Percentiles rank a stretch among this genome's conserved stretches.
phyloP scores from a whole-genome alignment of 2,888 invertebrate species.

The Cantharis flavilabris region DNA sequence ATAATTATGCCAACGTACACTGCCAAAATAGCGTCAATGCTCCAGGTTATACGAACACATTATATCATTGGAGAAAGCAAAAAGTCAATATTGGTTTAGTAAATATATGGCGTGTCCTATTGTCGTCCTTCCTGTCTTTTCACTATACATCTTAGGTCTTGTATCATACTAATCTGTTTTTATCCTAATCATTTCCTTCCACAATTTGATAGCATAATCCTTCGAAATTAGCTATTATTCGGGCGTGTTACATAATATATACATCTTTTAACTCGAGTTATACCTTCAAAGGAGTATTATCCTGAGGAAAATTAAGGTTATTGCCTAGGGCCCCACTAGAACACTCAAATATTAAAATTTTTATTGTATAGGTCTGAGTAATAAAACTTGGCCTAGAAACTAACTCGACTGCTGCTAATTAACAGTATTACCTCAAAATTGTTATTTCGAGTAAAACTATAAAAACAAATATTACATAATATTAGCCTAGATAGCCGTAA shows the following conservation, averaged over 20 bases:
- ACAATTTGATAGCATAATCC: conserved; percentile 4
- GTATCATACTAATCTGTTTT: conserved; percentile 7
- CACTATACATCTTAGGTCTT: conserved; percentile 13
- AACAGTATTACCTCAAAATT: too few relatives aligned
- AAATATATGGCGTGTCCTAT: conserved; percentile 19
- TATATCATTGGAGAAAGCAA: conserved; percentile 29
- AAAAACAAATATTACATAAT: too few relatives aligned
- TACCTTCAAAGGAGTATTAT: not conserved
- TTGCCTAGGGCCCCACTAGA: too few relatives aligned
- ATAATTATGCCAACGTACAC: not conserved
- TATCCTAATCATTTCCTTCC: conserved; percentile 22
- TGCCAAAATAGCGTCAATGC: conserved; percentile 10
- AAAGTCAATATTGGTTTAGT: conserved; percentile 29
- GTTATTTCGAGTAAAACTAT: too few relatives aligned
- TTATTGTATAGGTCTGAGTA: too few relatives aligned
- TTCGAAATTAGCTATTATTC: not conserved
- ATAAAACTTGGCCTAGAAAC: too few relatives aligned
- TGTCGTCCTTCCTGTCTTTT: conserved; percentile 17
- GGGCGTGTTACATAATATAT: not conserved
- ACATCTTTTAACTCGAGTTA: not conserved
- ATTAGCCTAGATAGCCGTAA: too few relatives aligned
- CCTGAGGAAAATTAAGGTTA: too few relatives aligned
- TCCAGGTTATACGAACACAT: conserved; percentile 32
- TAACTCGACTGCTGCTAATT: too few relatives aligned
- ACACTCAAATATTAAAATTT: too few relatives aligned